Evolutionary conservation across 2,888 invertebrate species (phyloP), one percentile per base, ranked within the genome.

Genomic region (Formica aserva): DNA sequence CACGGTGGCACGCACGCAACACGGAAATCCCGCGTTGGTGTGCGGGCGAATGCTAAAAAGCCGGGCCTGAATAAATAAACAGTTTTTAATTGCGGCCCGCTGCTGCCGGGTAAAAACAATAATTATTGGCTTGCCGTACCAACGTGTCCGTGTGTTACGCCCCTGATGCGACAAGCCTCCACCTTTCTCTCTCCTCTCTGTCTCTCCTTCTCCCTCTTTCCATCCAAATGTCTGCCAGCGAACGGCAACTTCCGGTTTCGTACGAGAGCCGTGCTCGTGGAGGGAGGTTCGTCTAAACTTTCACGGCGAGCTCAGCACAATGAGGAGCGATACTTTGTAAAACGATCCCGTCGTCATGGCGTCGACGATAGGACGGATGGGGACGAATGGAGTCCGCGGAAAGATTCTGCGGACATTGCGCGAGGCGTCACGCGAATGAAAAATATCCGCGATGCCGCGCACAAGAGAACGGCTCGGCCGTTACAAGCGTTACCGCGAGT

Each of bases 61-160:
- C 93, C 92, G 92, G 87, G 90, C 87, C 92, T 94, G 94, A 94
- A 94, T 94, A 94, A 94, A 94, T 94, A 94, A 94, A 94, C 94
- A 94, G 94, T 94, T 94, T 94, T 94, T 94, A 94, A 94, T 94
- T 94, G 94, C 94, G 92, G 91, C 92, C 93, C 92, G 93, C 91
- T 92, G 93, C 92, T 92, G 90, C 92, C 86, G 91, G 91, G 92
- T 93, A 94, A 94, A 94, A 94, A 94, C 93, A 94, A 94, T 94
- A 94, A 94, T 94, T 94, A 94, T 94, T 94, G 93, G 92, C 93
- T 92, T 90, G 90, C 90, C 91, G 88, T 89, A 89, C 89, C 87
- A 90, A 88, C 89, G 87, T 86, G 89, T 89, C 87, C 87, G 89
- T 87, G 89, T 90, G 90, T 92, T 91, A 90, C 91, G 89, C 85